Base-by-base conservation (phyloP, 2,888 invertebrate genomes). In the Hipparchia semele region DNA sequence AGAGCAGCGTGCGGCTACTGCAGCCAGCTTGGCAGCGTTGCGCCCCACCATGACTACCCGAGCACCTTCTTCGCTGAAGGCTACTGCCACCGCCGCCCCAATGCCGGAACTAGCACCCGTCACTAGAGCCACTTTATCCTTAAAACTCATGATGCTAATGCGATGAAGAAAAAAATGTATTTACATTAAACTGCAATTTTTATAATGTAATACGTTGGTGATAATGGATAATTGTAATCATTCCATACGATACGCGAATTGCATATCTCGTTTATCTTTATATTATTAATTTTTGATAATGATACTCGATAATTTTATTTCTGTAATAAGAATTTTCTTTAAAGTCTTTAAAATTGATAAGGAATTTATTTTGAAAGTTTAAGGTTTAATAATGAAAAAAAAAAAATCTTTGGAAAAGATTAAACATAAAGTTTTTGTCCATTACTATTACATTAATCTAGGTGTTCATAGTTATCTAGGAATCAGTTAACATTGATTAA, bases 81-180 rank as follows among this genome's bases (percentile, higher is more conserved):
- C 65, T 0, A 80, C 74, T 0, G 88, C 87, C 0, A 83, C 79
- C 0, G 81, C 81, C 0, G 87, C 89, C 0, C 89, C 89, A 8
- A 89, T 89, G 7, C 89, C 88, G 0, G 87, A 83, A 69, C 87
- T 87, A 0, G 82, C 82, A 0, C 89, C 87, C 0, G 87, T 89
- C 2, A 89, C 79, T 2, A 89, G 68, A 5, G 69, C 73, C 4
- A 69, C 69, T 45, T 73, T 69, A 45, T 65, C 59, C 12, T 39
- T 60, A 39, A 58, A 71, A 12, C 53, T 73, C 58, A 68, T 51
- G 2, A n/a, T 68, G 39, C 23, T 68, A 46, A 54, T 54, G 54
- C 54, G 0, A 12, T 6, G n/a, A 6, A 54, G 2, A n/a, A 39
- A 5, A 5, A 39, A 39, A 5, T 39, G 39, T 39, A 39, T 4